phyloP scores from a whole-genome alignment of 2,113 vertebrate genomes.

The Corythornis cristatus region DNA sequence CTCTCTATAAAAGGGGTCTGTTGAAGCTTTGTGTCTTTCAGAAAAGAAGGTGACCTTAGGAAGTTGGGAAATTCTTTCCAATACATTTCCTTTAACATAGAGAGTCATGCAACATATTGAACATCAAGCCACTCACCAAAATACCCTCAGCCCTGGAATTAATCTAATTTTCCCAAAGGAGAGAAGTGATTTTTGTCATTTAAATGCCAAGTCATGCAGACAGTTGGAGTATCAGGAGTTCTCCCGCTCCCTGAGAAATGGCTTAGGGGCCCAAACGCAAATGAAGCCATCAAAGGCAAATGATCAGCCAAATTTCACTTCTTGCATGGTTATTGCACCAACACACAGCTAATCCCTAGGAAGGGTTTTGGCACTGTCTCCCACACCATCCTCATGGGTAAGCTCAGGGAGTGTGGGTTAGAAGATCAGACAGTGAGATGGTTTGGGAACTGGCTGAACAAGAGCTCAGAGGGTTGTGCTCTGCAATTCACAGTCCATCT shows the following conservation, averaged over 20 bases:
- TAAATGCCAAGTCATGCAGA: conserved; percentile 50
- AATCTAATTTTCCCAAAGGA: conserved; percentile 52
- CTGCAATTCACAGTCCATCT: too few species aligned
- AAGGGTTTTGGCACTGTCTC: neutral
- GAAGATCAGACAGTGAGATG: too few species aligned
- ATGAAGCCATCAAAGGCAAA: conserved; percentile 52
- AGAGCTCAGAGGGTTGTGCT: too few species aligned
- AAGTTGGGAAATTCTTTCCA: neutral
- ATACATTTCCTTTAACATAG: neutral
- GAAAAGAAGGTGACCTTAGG: neutral
- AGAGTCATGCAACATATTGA: neutral
- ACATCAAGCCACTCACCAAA: conserved; percentile 40
- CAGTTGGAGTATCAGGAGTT: neutral
- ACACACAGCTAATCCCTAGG: neutral
- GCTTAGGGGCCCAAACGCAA: conserved; percentile 36
- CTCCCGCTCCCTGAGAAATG: conserved; percentile 26
- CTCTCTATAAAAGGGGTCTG: neutral
- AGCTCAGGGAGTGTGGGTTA: too few species aligned
- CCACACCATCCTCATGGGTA: too few species aligned
- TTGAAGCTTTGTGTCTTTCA: neutral
- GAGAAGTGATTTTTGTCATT: conserved; percentile 48
- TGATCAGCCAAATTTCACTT: conserved; percentile 30
- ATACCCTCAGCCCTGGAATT: neutral
- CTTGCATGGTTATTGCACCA: conserved; percentile 10
- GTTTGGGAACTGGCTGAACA: too few species aligned